Base-by-base conservation (phyloP, 2,888 invertebrate species). In the Stegophylla sp. region DNA sequence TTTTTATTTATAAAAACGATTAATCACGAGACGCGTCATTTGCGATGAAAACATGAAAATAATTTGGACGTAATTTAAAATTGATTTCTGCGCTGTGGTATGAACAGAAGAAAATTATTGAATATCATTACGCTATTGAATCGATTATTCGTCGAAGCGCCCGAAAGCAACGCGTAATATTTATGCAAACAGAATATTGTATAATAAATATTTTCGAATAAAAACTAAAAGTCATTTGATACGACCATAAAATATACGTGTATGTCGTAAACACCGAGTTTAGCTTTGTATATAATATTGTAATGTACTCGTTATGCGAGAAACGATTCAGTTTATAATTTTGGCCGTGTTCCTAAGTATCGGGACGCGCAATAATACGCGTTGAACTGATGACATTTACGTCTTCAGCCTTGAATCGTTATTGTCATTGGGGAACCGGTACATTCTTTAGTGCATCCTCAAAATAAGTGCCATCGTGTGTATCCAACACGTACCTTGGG, bases 341-440 rank as follows among this genome's bases (percentile, higher is more conserved):
- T 77, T 77, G 66, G 76, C 76, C 26, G 10, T n/a, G 76, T 76
- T 76, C 76, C 76, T 67, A 76, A 53, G 43, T 76, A 20, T 75
- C 23, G n/a, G n/a, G n/a, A n/a, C 45, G 26, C 48, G 73, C 48
- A 48, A 28, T 61, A 48, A 28, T 61, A 61, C 26, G 26, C 59
- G 43, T 72, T 72, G 41, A 56, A 59, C 43, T 23, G 28, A 61
- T 61, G 74, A 59, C 72, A 74, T 28, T 48, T n/a, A 20, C 28
- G 28, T 48, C 59, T 59, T 69, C 43, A 59, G n/a, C 77, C 77
- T 69, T 77, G 69, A 56, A 43, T 53, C 56, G 17, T 56, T 45
- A 45, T 73, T 59, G 41, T 41, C 51, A 64, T 53, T 43, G n/a
- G 51, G n/a, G 26, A 76, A 76, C 75, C 53, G 66, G 66, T 76